Base-by-base conservation (phyloP, 1,140 invertebrate genomes). In the Metopolophium dirhodum region DNA sequence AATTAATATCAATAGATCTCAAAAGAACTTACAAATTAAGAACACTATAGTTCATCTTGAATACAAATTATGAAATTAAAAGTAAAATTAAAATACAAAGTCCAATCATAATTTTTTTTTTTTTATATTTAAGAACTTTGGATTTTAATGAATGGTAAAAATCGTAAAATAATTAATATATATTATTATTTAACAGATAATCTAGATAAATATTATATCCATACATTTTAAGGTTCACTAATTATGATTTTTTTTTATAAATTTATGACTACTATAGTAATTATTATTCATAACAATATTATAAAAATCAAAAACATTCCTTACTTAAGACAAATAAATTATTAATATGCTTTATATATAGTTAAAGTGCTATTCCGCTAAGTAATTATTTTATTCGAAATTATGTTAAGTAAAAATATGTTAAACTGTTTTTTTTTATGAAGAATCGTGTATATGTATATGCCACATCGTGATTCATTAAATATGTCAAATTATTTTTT, bases 401-500 rank as follows among this genome's bases (percentile, higher is more conserved):
- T 68, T 18, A 68, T 68, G 8, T 14, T 11, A 68, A 68, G 3
- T 14, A 68, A 61, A 61, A 68, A 30, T 14, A 8, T 18, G 7
- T 68, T 68, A n/a, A n/a, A 68, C n/a, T 68, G 61, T 68, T 68
- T 68, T 26, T 68, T 26, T 23, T 54, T 23, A 23, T 68, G 61
- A n/a, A n/a, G 11, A 68, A n/a, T 68, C n/a, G 14, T 68, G 14
- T n/a, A 68, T 0, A n/a, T 18, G 26, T 30, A 23, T 68, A 30
- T 11, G 61, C 61, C 30, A 77, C 61, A 77, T 11, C 14, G 18
- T 18, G 61, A n/a, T 77, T 77, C 61, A 77, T 77, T 77, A 77
- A 77, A n/a, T n/a, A 77, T 77, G 61, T 35, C 61, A 77, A 68
- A 77, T 77, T 68, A n/a, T n/a, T 68, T 68, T 68, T 61, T n/a